Conservation (phyloP, 2,888 invertebrate genomes). For the Dyspetes luteomarginatus region DNA sequence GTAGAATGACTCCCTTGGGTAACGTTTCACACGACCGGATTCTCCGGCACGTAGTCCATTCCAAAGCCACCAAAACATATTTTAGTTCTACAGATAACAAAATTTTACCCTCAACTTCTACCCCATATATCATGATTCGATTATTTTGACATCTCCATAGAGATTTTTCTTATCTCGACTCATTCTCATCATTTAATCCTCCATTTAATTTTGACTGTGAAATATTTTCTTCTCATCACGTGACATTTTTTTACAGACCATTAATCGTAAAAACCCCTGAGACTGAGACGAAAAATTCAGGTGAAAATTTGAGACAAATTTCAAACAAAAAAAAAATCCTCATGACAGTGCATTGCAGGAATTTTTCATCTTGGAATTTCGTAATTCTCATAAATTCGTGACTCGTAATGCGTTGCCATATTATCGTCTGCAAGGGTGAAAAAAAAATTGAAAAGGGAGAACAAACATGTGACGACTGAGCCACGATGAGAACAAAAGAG, state of each 20-base stretch:
- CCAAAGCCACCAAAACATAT: slow-evolving; percentile 59
- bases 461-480: neutral
- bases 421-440: neutral
- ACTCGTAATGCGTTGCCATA: too few relatives aligned
- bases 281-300: too few relatives aligned
- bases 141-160: slow-evolving; percentile 16
- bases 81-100: slow-evolving; percentile 30
- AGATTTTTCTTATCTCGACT: neutral
- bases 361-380: too few relatives aligned
- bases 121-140: slow-evolving; percentile 3
- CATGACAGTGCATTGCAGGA: too few relatives aligned
- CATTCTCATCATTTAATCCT: neutral
- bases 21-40: slow-evolving; percentile 46
- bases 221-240: too few relatives aligned
- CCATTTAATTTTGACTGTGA: too few relatives aligned
- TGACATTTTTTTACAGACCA: too few relatives aligned
- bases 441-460: neutral
- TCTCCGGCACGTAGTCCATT: slow-evolving; percentile 64
- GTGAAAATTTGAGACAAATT: too few relatives aligned
- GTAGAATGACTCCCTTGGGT: slow-evolving; percentile 73
- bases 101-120: slow-evolving; percentile 10
- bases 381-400: too few relatives aligned
- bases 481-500: neutral
- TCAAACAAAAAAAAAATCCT: too few relatives aligned
- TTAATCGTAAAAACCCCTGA: too few relatives aligned